These are phyloP conservation scores for Limenitis camilla DNA, from an alignment of 2,888 invertebrate species.

Conservation along the genomic window DNA sequence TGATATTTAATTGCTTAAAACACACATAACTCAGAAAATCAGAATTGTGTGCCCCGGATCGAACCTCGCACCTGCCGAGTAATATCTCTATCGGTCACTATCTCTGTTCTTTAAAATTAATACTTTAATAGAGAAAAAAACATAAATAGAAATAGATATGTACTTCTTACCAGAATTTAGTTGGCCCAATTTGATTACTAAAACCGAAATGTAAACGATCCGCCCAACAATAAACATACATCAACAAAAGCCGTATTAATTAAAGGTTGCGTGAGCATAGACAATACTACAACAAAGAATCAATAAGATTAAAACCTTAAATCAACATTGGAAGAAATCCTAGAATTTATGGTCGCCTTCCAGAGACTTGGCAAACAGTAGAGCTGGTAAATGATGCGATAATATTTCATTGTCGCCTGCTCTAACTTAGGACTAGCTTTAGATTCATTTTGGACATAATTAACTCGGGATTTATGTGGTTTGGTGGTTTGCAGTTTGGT, in stretches of 20 bases:
- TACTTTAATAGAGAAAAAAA: too few species aligned
- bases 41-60: too few species aligned
- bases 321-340: constrained; percentile 74
- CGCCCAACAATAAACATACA: constrained; percentile 35
- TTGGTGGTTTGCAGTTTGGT: constrained; percentile 5
- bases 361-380: constrained; percentile 45
- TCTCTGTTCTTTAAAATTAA: too few species aligned
- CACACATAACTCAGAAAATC: too few species aligned
- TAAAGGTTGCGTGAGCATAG: constrained; percentile 65
- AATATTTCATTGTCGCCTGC: constrained; percentile 48
- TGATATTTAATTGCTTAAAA: too few species aligned
- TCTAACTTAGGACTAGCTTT: constrained; percentile 25
- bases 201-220: constrained; percentile 10
- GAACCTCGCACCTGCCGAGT: too few species aligned
- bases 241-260: constrained; percentile 63
- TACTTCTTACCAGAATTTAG: too few species aligned
- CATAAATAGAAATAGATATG: too few species aligned
- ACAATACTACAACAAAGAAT: constrained; percentile 69
- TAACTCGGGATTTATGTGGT: constrained; percentile 19
- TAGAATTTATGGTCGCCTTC: constrained; percentile 62
- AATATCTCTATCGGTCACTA: too few species aligned
- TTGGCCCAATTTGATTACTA: constrained; percentile 5
- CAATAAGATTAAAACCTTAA: constrained; percentile 75
- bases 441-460: constrained; percentile 21
- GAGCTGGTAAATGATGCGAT: constrained; percentile 48